phyloP scores from a whole-genome alignment of 2,797 vertebrate genomes.

The Triplophysa bombifrons region DNA sequence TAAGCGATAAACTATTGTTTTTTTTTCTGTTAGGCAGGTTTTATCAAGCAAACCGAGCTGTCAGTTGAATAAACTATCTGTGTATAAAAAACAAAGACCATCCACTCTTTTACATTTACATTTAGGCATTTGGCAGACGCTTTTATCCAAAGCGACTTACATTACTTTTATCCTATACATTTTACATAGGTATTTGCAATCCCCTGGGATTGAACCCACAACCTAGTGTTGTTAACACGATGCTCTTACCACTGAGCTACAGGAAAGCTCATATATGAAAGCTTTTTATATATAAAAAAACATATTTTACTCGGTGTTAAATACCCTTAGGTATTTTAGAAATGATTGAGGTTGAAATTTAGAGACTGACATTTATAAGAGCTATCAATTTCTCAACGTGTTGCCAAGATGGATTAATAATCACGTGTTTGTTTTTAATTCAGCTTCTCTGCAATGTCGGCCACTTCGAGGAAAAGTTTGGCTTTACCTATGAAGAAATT shows the following conservation, averaged over 20 bases:
- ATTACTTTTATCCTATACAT: too few species aligned
- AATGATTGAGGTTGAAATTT: not conserved
- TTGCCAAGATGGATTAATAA: not conserved
- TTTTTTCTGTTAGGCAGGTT: not conserved
- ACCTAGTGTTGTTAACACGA: too few species aligned
- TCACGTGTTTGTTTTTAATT: constrained; percentile 12
- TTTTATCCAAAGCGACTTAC: too few species aligned
- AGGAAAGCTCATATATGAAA: too few species aligned
- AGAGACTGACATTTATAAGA: not conserved
- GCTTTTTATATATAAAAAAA: too few species aligned
- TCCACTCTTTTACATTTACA: too few species aligned
- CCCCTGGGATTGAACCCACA: too few species aligned
- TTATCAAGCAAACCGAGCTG: not conserved
- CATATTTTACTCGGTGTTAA: not conserved
- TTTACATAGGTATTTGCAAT: too few species aligned
- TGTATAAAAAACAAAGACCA: not conserved
- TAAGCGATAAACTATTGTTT: not conserved
- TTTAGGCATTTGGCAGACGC: too few species aligned
- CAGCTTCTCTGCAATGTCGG: constrained; percentile 95
- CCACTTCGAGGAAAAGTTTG: constrained; percentile 92
- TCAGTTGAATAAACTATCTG: not conserved
- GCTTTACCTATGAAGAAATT: constrained; percentile 96
- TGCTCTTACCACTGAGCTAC: too few species aligned
- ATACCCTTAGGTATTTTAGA: not conserved
- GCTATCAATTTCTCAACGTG: not conserved